These are phyloP conservation scores for Smithornis capensis DNA, from an alignment of 2,113 vertebrate genomes.

Conservation along the genomic window DNA sequence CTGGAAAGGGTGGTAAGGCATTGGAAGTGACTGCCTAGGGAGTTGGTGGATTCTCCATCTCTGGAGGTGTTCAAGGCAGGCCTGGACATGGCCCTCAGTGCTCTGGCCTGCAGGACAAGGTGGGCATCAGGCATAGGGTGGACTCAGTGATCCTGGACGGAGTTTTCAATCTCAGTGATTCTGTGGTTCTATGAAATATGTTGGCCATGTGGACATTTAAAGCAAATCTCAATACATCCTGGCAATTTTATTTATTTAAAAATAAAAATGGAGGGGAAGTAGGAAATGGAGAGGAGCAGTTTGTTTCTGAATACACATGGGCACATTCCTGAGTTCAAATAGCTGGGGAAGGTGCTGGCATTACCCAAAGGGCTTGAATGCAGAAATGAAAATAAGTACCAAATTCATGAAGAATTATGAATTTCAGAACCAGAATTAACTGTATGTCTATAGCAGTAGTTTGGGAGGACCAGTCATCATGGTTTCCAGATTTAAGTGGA, in stretches of 20 bases:
- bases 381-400: background rate
- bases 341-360: background rate
- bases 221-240: background rate
- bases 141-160: background rate
- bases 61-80: background rate
- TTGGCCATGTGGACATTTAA: rapidly evolving
- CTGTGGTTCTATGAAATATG: background rate
- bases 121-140: rapidly evolving
- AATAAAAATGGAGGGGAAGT: background rate
- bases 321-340: rapidly evolving
- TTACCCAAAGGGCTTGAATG: background rate
- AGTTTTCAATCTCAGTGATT: background rate
- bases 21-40: background rate
- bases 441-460: background rate
- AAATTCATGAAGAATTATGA: background rate
- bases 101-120: background rate
- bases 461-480: background rate
- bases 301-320: background rate
- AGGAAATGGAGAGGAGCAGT: background rate
- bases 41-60: background rate
- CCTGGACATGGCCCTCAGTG: background rate
- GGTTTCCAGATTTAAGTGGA: background rate
- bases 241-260: background rate
- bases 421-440: background rate
- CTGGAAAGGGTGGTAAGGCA: background rate